phyloP scores from a whole-genome alignment of 2,888 invertebrate genomes.

The Myathropa florea region DNA sequence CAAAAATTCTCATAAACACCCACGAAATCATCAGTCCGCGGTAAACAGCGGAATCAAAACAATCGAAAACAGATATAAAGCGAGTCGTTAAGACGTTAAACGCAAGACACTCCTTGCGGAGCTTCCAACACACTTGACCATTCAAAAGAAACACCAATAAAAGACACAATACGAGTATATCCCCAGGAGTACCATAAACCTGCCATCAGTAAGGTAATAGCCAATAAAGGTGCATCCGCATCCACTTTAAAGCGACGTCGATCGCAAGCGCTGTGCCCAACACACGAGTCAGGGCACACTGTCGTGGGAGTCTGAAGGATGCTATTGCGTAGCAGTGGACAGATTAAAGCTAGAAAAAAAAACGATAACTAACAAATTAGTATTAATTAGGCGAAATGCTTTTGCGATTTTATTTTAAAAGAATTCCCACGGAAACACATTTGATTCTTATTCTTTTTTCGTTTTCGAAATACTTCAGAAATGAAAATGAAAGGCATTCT shows the following conservation, averaged over 20 bases:
- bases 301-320: not conserved
- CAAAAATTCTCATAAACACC: not conserved
- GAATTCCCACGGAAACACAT: constrained; percentile 18
- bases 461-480: not conserved
- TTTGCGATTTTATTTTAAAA: not conserved
- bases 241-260: not conserved
- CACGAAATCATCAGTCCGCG: not conserved
- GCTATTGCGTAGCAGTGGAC: not conserved
- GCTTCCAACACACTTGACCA: not conserved
- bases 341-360: not conserved
- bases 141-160: not conserved
- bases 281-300: not conserved
- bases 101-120: not conserved
- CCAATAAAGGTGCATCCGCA: not conserved
- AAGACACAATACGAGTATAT: constrained; percentile 3
- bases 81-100: not conserved
- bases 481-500: not conserved
- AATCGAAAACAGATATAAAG: constrained; percentile 3
- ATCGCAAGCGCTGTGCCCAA: not conserved
- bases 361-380: constrained; percentile 25
- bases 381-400: constrained; percentile 34
- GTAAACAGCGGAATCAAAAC: not conserved
- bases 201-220: not conserved
- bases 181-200: not conserved
- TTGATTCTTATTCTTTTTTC: not conserved